Evolutionary conservation across 2,888 invertebrate genomes (phyloP), one percentile per base, ranked within the genome.

Genomic region (Athalia rosae): DNA sequence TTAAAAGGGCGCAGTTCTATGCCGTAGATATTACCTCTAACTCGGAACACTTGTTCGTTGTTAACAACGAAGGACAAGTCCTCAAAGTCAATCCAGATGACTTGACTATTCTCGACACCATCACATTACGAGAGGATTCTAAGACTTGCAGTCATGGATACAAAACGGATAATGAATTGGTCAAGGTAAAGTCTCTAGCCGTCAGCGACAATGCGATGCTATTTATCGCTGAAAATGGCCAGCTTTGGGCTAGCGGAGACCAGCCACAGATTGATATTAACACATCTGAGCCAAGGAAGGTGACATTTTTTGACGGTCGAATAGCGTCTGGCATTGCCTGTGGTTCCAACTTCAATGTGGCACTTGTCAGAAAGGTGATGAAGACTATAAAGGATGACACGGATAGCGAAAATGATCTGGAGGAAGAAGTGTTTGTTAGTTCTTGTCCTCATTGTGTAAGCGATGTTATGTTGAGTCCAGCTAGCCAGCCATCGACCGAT

Each of bases 291-390:
- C 94, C 94, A 80, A 93, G 92, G 81, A 93, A 92, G 89, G 93
- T 95, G 67, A 91, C 91, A 80, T 94, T 94, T 89, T 94, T 95
- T 83, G 93, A 94, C 84, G 94, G 93, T 6, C 91, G 94, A 82
- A 92, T 92, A 79, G 93, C 96, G 41, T 92, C 94, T 71, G 93
- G 94, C 86, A 92, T 95, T 63, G 93, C 93, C 7, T 94, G 96
- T 77, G 97, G 97, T 5, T 92, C 92, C 78, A 94, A 95, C 85
- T 97, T 94, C 92, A 96, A 94, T 86, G 94, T 94, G 85, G 94
- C 93, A 69, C 92, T 95, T 84, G 93, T 93, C n/a, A 92, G 93
- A 80, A 94, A 93, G 87, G 91, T 92, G 87, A 92, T 92, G 9
- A 90, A 89, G 82, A 86, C 86, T 78, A 82, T 83, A 77, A 87